Conservation (phyloP, 1,140 invertebrate genomes). For the Apocrypta bakeri region DNA sequence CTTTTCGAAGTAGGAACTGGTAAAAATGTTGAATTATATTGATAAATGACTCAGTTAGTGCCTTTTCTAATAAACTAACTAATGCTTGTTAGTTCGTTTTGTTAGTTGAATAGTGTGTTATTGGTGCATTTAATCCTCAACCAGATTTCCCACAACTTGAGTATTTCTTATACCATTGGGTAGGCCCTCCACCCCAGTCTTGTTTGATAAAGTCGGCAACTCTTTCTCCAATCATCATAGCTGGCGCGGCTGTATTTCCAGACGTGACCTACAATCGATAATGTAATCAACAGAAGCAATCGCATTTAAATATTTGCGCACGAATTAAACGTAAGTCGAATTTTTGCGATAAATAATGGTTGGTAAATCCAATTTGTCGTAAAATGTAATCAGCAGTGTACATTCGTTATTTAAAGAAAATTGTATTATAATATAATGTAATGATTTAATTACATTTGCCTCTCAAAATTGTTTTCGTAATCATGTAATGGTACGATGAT, state of each 20-base stretch:
- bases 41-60: background rate
- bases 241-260: conserved; percentile 74
- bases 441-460: no score
- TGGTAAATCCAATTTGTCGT: no score
- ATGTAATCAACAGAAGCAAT: background rate
- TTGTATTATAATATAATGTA: no score
- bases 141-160: conserved; percentile 52
- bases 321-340: no score
- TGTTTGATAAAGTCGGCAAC: conserved; percentile 73
- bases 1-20: conserved; percentile 60
- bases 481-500: no score
- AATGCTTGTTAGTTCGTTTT: no score
- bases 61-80: no score
- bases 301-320: background rate
- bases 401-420: no score
- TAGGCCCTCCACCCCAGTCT: conserved; percentile 64
- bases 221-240: conserved; percentile 78
- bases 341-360: no score
- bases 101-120: conserved; percentile 29
- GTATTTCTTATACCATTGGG: conserved; percentile 63
- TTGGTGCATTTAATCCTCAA: conserved; percentile 27
- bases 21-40: conserved; percentile 42
- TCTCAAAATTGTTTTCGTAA: no score
- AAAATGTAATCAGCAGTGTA: no score
- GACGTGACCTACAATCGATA: conserved; percentile 64